Base-by-base conservation (phyloP, 2,888 invertebrate species). In the Chrysodeixis includens region DNA sequence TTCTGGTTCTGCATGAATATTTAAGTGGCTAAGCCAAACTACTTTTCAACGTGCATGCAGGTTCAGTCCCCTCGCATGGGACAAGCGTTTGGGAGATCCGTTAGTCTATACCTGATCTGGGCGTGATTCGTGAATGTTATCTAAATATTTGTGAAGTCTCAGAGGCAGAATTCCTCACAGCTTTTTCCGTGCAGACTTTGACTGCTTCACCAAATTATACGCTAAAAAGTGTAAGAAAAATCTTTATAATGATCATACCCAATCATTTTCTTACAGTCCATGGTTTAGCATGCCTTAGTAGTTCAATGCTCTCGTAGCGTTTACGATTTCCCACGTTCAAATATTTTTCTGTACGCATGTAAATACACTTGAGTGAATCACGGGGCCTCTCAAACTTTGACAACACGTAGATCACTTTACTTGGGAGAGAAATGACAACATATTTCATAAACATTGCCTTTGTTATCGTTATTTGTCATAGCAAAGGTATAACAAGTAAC, bases 361-460 rank as follows among this genome's bases (percentile, higher is more conserved):
- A 89, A 88, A 90, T 86, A 90, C 84, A 88, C 83, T 84, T 70
- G 81, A 85, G 82, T 86, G 85, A 90, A 85, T 88, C 86, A 86
- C 83, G 75, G 72, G 78, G 78, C 84, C 86, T 86, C 86, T 84
- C 83, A 79, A 90, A 90, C 82, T 90, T 87, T 86, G 83, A 88
- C 88, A 90, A 89, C 87, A 88, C 79, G 74, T 76, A 74, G 86
- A 89, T 90, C 87, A 85, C 88, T 89, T 90, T 88, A 88, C 88
- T 83, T 83, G 71, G 79, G 74, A 88, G 87, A 90, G 83, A 90
- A 89, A 90, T 89, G 83, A 78, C 68, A 76, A 76, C 82, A 89
- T 91, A 86, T 88, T 85, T 90, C 87, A 87, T 75, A 69, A 79
- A 68, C 73, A 74, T 76, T 69, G 66, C 69, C 72, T 86, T 86